A percentile compares a stretch with the other conserved stretches of the same genome.
Conservation (phyloP, 2,113 vertebrate genomes). For the Cheirogaleus medius region DNA sequence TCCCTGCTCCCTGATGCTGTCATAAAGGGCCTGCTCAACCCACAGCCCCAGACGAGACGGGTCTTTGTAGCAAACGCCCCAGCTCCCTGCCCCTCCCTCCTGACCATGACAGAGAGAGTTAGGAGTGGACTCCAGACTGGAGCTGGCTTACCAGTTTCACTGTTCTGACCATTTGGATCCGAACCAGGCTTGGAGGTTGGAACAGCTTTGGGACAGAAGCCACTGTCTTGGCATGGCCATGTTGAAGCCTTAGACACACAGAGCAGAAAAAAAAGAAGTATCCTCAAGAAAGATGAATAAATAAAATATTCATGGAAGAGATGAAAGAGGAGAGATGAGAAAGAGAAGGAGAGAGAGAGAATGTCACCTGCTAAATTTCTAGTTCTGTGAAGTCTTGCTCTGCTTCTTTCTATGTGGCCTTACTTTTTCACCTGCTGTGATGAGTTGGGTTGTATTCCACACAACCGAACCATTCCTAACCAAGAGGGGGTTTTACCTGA, state of each 20-base stretch:
- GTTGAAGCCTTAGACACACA: not conserved
- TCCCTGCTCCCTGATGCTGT: not conserved
- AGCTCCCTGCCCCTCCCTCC: not conserved
- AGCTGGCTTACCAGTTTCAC: not conserved
- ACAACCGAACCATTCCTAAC: not conserved
- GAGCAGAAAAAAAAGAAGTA: not conserved
- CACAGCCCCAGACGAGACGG: not conserved
- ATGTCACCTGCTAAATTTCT: not conserved
- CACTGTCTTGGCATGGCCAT: not conserved
- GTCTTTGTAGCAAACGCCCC: not conserved
- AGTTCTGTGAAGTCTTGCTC: not conserved
- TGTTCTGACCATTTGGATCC: not conserved
- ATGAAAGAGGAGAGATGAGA: too few species aligned
- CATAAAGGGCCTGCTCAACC: not conserved
- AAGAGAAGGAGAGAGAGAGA: not conserved
- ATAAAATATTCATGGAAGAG: not conserved
- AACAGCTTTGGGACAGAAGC: not conserved
- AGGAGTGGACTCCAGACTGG: not conserved
- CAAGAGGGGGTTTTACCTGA: not conserved
- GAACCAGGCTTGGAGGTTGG: not conserved
- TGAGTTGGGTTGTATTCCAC: not conserved
- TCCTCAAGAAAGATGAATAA: not conserved
- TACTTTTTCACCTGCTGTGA: not conserved
- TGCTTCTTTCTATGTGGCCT: slow-evolving; percentile 7
- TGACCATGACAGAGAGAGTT: not conserved